phyloP scores from a whole-genome alignment of 2,113 vertebrate genomes.

The chimpanzee (Pan troglodytes) region NHGRI_mPanTro3-v2.1_pri NC_072413.2:94728001-94728500 shows the following conservation, averaged over 20 bases:
- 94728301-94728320: too few relatives aligned
- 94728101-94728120: rapidly evolving
- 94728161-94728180: neutral
- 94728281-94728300: too few relatives aligned
- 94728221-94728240: neutral
- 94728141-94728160: neutral
- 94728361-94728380: rapidly evolving
- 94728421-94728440: neutral
- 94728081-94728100: neutral
- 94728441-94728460: neutral
- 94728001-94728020: rapidly evolving
- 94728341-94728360: neutral
- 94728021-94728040: rapidly evolving
- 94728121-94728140: neutral
- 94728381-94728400: neutral
- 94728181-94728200: rapidly evolving
- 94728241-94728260: neutral
- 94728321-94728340: too few relatives aligned
- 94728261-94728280: neutral
- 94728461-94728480: neutral
- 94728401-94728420: neutral
- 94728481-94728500: neutral
- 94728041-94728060: neutral
- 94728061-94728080: neutral
- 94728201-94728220: rapidly evolving